Percentiles rank a stretch among this genome's conserved stretches.
These are phyloP conservation scores for Dolichoris vasculosae DNA, from an alignment of 1,140 invertebrate genomes.

Conservation along the genomic window DNA sequence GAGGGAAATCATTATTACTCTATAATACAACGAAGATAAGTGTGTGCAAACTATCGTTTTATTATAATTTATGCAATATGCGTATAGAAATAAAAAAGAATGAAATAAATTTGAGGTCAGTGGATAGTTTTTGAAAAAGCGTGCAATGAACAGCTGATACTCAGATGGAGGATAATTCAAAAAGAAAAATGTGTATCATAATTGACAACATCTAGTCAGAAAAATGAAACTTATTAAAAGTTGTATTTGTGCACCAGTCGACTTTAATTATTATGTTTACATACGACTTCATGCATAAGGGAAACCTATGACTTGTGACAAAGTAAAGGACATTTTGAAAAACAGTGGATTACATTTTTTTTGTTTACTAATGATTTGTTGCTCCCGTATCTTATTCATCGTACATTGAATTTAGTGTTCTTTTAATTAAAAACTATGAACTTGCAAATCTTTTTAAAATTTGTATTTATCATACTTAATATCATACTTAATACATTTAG, in stretches of 20 bases:
- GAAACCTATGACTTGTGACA: not conserved
- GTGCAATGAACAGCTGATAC: not conserved
- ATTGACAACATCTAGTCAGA: conserved; percentile 10
- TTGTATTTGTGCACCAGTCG: not conserved
- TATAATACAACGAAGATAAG: not conserved
- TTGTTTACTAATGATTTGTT: not conserved
- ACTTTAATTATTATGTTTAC: conserved; percentile 3
- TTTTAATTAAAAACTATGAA: not conserved
- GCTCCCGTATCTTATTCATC: not conserved
- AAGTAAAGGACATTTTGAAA: conserved; percentile 2
- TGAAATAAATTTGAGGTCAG: not conserved
- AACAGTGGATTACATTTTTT: conserved; percentile 1
- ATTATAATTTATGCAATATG: not conserved
- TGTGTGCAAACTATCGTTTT: not conserved
- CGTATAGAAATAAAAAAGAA: not conserved
- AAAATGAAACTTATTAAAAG: not conserved
- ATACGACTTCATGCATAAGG: not conserved
- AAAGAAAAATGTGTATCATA: not conserved
- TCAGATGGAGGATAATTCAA: not conserved
- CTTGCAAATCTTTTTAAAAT: not conserved
- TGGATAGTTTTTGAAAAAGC: not conserved
- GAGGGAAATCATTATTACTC: not conserved
- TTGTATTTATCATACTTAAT: not conserved
- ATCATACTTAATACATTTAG: not conserved
- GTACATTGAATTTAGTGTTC: not conserved